Evolutionary conservation across 1,140 invertebrate genomes (phyloP).

Genomic region (Drosophila prosaltans): DNA sequence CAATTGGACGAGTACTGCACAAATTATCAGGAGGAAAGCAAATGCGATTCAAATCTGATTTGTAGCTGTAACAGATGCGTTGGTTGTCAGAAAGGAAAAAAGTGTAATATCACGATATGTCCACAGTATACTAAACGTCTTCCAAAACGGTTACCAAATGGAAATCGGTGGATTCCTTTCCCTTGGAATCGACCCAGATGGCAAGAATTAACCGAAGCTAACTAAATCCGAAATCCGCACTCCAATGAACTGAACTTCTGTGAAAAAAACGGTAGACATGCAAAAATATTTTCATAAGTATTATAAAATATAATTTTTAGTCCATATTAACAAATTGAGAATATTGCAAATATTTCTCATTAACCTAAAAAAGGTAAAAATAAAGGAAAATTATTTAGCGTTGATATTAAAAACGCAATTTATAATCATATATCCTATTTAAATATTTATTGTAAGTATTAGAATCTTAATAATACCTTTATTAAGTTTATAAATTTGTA

Average conservation of each 20-base stretch:
- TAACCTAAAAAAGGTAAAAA: constrained; percentile 23
- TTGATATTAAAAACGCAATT: neutral
- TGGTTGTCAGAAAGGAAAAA: constrained; percentile 7
- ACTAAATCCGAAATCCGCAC: constrained; percentile 2
- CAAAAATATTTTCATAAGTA: neutral
- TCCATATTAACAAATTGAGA: neutral
- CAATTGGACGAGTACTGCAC: constrained; percentile 17
- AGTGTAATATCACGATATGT: constrained; percentile 14
- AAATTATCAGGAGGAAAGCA: constrained; percentile 11
- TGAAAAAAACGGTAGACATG: neutral
- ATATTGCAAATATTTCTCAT: neutral
- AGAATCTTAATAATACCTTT: neutral
- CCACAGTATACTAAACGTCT: neutral
- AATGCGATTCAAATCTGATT: constrained; percentile 6
- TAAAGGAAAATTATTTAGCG: constrained; percentile 15
- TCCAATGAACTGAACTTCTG: neutral
- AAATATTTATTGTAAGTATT: too few species aligned
- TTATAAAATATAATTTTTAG: constrained; percentile 2
- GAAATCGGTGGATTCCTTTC: constrained; percentile 1
- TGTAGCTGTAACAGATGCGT: constrained; percentile 22
- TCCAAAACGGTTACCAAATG: neutral
- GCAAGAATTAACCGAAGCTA: constrained; percentile 3
- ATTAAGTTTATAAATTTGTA: neutral
- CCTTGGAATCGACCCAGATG: constrained; percentile 27
- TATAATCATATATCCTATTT: neutral